Conservation (phyloP, 1,140 invertebrate genomes). For the Mylabris phalerata region DNA sequence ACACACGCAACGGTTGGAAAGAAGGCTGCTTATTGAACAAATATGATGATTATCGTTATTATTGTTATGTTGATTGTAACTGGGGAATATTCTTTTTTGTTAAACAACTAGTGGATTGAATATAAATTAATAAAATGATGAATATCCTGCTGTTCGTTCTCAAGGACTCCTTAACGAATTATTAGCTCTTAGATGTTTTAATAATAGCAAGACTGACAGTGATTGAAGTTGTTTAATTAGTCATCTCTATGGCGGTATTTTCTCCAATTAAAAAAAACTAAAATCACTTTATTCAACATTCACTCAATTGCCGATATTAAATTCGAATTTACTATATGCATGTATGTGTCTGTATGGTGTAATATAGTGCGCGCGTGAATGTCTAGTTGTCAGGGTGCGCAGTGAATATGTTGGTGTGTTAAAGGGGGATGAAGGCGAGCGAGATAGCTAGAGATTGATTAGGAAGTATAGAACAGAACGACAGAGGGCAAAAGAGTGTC, state of each 20-base stretch:
- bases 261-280: neutral
- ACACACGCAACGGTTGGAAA: neutral
- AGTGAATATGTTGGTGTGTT: too few species aligned
- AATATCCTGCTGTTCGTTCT: too few species aligned
- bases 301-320: neutral
- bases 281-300: neutral
- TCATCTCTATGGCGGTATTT: neutral
- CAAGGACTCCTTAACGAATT: neutral
- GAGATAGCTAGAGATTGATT: too few species aligned
- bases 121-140: too few species aligned
- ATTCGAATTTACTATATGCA: neutral
- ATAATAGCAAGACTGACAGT: neutral
- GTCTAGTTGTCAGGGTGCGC: too few species aligned
- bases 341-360: neutral
- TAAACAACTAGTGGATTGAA: too few species aligned
- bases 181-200: neutral
- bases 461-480: too few species aligned
- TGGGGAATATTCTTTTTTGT: too few species aligned
- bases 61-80: neutral
- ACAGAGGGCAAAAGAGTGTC: constrained; percentile 27
- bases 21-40: neutral
- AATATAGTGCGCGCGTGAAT: too few species aligned
- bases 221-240: constrained; percentile 1
- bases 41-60: neutral
- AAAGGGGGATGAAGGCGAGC: too few species aligned